Evolutionary conservation across 64 coral and sea anemone genomes (phyloP).

Genomic region (Montipora sp.): DNA sequence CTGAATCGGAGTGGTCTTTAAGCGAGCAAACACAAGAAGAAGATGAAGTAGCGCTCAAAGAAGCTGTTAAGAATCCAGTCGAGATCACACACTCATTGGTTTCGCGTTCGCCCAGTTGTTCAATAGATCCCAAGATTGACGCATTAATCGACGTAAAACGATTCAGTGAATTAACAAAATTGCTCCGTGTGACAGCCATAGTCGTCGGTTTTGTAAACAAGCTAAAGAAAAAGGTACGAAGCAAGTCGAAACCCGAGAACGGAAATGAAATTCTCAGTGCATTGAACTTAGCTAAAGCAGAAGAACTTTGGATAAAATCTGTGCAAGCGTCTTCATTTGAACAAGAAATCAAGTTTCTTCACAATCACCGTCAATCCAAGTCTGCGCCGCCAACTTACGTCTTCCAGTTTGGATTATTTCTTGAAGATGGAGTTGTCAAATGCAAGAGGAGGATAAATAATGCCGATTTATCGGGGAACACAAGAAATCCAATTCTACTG

Average conservation of each 20-base stretch:
- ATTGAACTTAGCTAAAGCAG: neutral
- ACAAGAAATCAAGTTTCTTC: constrained; percentile 25
- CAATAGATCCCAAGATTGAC: neutral
- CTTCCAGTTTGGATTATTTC: constrained; percentile 24
- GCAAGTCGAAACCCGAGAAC: neutral
- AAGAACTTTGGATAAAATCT: constrained; percentile 31
- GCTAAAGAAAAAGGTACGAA: neutral
- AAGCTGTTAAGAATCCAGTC: neutral
- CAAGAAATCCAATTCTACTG: constrained; percentile 54
- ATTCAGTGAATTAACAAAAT: constrained; percentile 6
- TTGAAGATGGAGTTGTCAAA: neutral
- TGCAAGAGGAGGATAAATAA: constrained; percentile 33
- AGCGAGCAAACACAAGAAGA: neutral
- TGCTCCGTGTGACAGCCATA: constrained; percentile 28
- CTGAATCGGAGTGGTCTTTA: neutral
- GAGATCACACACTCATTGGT: neutral
- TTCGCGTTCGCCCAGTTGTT: too few relatives aligned
- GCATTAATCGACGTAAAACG: constrained; percentile 11
- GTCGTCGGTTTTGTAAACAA: constrained; percentile 29
- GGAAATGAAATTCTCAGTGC: neutral
- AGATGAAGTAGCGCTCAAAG: neutral
- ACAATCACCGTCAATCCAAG: neutral
- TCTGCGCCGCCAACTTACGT: neutral
- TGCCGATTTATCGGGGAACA: neutral
- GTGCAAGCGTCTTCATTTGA: constrained; percentile 6